phyloP scores from a whole-genome alignment of 2,113 vertebrate genomes.

The Hippocampus mohnikei region DNA sequence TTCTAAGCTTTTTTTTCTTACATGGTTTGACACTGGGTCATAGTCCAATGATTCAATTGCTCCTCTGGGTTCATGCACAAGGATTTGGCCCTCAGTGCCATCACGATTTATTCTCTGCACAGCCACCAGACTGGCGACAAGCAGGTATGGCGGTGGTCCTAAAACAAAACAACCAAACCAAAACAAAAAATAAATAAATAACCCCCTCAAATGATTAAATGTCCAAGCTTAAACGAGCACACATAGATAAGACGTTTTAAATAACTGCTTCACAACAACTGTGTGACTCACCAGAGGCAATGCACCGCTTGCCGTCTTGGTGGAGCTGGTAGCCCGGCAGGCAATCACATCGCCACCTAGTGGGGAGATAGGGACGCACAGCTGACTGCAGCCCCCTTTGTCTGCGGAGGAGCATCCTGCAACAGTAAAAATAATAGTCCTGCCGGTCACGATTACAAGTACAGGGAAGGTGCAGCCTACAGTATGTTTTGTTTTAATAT shows the following conservation, averaged over 20 bases:
- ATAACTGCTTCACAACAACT: background rate
- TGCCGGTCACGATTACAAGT: background rate
- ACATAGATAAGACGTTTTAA: background rate
- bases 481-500: background rate
- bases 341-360: constrained; percentile 83
- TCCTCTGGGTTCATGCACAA: constrained; percentile 82
- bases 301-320: constrained; percentile 77
- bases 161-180: constrained; percentile 14
- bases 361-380: constrained; percentile 74
- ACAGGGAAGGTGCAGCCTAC: background rate
- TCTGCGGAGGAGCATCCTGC: constrained; percentile 85
- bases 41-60: constrained; percentile 83
- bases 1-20: constrained; percentile 50
- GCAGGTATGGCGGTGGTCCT: constrained; percentile 81
- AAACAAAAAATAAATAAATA: too few relatives aligned
- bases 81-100: constrained; percentile 72
- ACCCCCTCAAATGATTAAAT: too few relatives aligned
- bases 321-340: constrained; percentile 83
- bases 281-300: constrained; percentile 74
- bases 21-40: constrained; percentile 84
- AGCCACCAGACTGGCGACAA: constrained; percentile 84
- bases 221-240: background rate
- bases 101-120: constrained; percentile 78
- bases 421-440: constrained; percentile 25
- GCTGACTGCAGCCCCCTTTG: constrained; percentile 87